Base-by-base conservation (phyloP, 2,113 vertebrate species). In the Semnopithecus entellus region DNA sequence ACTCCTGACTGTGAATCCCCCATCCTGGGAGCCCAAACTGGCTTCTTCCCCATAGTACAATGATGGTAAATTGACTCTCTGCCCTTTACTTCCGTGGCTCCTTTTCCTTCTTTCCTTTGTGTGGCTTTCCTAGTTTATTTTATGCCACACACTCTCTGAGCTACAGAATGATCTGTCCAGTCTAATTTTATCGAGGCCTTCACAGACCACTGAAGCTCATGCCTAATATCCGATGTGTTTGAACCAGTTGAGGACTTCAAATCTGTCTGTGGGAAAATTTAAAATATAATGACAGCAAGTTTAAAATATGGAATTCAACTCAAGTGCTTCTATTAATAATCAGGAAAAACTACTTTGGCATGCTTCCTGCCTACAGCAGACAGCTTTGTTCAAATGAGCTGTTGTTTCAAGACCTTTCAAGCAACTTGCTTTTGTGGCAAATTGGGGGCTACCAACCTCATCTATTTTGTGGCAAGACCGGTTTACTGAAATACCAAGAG, bases 391-490 rank as follows among this genome's bases (percentile, higher is more conserved):
- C 85, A 88, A 86, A 94, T 83, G 95, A 95, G 92, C 85, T 85
- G 27, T 68, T 94, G 80, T 90, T 96, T 66, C 61, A 50, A 66
- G 90, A 95, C 83, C 88, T 98, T 97, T 97, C 35, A 57, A 97
- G 94, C 82, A 94, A 85, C 89, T 94, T 94, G 83, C 75, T 97
- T 97, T 89, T 96, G 94, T 97, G 43, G 13, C 85, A 91, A 38
- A 96, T 97, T 79, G 64, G 90, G 94, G 35, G 92, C 92, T 96
- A 96, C 90, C 76, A 78, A 59, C 61, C 95, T 98, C 97, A 98
- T 98, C 93, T 97, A 85, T 97, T 98, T 96, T 97, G 80, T 94
- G 78, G 81, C 92, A 95, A 95, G 0, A 23, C 30, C 81, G 48
- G 95, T 96, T 35, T n/a, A 81, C 89, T 87, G 0, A 85, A 96